phyloP scores from a whole-genome alignment of 2,888 invertebrate species.

The Dasysyrphus albostriatus region DNA sequence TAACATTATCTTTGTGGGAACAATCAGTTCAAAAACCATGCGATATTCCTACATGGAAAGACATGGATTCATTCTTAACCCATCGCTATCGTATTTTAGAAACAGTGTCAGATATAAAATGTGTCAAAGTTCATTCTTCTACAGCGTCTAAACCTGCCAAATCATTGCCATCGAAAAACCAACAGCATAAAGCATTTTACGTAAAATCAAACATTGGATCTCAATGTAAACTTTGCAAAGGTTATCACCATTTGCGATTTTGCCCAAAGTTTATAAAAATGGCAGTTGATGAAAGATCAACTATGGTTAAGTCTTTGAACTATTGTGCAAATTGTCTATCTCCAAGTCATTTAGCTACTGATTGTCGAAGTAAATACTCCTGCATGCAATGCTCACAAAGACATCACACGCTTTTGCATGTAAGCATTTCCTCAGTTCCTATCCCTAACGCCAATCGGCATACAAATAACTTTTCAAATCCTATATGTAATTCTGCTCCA shows the following conservation, averaged over 20 bases:
- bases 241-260: no score
- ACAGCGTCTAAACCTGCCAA: neutral
- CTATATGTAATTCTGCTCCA: neutral
- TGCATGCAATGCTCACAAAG: conserved; percentile 13
- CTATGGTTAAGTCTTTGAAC: neutral
- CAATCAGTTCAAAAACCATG: conserved; percentile 4
- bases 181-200: no score
- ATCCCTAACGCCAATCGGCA: neutral
- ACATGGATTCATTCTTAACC: neutral
- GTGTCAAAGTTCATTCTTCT: neutral
- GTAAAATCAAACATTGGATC: no score
- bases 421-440: neutral
- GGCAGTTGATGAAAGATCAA: conserved; percentile 9
- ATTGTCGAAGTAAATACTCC: no score
- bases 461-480: neutral
- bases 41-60: no score
- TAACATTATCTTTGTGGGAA: conserved; percentile 18
- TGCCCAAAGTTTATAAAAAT: conserved; percentile 10
- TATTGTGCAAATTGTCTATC: no score
- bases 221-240: no score
- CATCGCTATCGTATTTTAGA: conserved; percentile 9
- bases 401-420: conserved; percentile 8
- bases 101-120: conserved; percentile 3
- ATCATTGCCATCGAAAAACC: neutral
- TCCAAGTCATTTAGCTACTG: no score